phyloP scores from a whole-genome alignment of 1,140 invertebrate genomes.

The Tetragnatha versicolor region DNA sequence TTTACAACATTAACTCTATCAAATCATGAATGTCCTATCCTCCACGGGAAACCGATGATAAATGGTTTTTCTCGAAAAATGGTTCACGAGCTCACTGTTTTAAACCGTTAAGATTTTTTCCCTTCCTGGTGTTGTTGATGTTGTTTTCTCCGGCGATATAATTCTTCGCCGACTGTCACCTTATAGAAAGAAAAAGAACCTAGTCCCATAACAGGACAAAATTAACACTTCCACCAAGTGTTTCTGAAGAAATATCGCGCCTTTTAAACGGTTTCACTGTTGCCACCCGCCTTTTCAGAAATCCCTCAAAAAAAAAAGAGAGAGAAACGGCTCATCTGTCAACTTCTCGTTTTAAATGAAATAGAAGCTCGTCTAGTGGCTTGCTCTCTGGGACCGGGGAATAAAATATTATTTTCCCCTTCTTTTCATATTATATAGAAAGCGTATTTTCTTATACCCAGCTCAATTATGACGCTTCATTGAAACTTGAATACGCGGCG shows the following conservation, averaged over 20 bases:
- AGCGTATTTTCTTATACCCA: too few relatives aligned
- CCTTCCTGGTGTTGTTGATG: not conserved
- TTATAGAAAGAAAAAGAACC: too few relatives aligned
- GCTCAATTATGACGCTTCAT: too few relatives aligned
- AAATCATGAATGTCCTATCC: too few relatives aligned
- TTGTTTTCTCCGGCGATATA: too few relatives aligned
- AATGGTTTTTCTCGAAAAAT: conserved; percentile 1
- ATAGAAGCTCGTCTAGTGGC: not conserved
- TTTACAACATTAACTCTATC: too few relatives aligned
- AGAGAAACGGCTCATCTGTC: conserved; percentile 19
- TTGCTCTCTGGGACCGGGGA: not conserved
- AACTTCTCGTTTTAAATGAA: conserved; percentile 40
- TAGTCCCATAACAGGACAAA: not conserved
- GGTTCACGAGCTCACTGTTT: not conserved
- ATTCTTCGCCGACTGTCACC: too few relatives aligned
- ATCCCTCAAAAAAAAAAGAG: not conserved
- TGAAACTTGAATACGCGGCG: too few relatives aligned
- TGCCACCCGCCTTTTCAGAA: conserved; percentile 6
- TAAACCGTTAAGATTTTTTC: not conserved
- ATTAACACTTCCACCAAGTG: not conserved
- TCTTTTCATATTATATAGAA: too few relatives aligned
- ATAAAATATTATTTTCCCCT: conserved; percentile 13
- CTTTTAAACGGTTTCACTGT: conserved; percentile 6
- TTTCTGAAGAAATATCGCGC: not conserved
- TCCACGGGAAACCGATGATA: not conserved